A percentile compares a stretch with the other conserved stretches of the same genome.
Conservation (phyloP, 92 coral and sea anemone genomes). For the Bergia puertoricense region DNA sequence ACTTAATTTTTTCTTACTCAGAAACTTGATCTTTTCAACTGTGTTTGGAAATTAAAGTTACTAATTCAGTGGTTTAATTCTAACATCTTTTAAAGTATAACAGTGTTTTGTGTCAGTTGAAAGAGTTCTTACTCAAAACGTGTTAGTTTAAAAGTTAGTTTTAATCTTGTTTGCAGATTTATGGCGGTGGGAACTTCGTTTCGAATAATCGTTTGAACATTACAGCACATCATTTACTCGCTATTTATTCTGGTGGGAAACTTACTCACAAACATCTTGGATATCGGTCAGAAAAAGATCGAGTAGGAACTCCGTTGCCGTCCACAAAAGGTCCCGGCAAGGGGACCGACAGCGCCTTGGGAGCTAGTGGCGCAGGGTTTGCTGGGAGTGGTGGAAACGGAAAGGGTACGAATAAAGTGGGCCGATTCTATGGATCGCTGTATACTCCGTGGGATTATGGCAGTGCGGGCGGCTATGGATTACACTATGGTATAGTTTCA, state of each 20-base stretch:
- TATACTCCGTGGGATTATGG: slow-evolving; percentile 75
- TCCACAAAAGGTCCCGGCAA: slow-evolving; percentile 66
- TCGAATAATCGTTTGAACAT: slow-evolving; percentile 74
- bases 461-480: slow-evolving; percentile 77
- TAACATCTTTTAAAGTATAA: too few relatives aligned
- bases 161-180: slow-evolving; percentile 48
- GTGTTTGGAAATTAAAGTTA: too few relatives aligned
- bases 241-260: slow-evolving; percentile 73
- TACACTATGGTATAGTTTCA: slow-evolving; percentile 57
- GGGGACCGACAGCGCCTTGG: slow-evolving; percentile 54
- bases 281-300: slow-evolving; percentile 54
- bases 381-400: slow-evolving; percentile 78
- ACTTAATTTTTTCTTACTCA: too few relatives aligned
- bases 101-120: background rate
- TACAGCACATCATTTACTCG: slow-evolving; percentile 59
- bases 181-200: slow-evolving; percentile 72
- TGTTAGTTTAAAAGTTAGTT: background rate
- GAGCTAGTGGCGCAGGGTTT: slow-evolving; percentile 66
- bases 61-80: too few relatives aligned
- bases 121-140: background rate
- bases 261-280: slow-evolving; percentile 72
- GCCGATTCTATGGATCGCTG: slow-evolving; percentile 68
- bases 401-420: slow-evolving; percentile 49
- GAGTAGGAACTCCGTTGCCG: slow-evolving; percentile 47
- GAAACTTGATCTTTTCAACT: too few relatives aligned